Percentiles rank a stretch among this genome's conserved stretches.
phyloP scores from a whole-genome alignment of 2,113 vertebrate species.

The Istiophorus platypterus region DNA sequence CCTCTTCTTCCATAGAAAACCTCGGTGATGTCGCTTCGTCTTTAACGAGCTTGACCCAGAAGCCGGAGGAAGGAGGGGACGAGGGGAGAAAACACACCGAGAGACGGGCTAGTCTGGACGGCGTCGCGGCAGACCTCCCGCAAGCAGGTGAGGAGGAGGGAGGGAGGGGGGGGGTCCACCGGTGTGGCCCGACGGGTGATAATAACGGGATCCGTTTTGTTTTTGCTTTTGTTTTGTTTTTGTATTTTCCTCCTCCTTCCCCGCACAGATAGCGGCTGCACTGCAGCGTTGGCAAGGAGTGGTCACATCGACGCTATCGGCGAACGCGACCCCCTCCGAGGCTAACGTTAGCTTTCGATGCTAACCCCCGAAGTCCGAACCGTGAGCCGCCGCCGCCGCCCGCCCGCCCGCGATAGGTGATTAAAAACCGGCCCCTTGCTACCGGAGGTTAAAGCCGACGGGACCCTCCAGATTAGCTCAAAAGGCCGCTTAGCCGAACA shows the following conservation, averaged over 20 bases:
- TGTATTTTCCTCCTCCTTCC: neutral
- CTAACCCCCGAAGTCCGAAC: slow-evolving; percentile 48
- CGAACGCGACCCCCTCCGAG: slow-evolving; percentile 52
- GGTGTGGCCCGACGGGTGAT: neutral
- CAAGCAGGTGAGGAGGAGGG: slow-evolving; percentile 72
- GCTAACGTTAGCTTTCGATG: slow-evolving; percentile 62
- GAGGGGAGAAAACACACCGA: slow-evolving; percentile 50
- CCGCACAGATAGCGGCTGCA: slow-evolving; percentile 34
- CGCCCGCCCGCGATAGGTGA: too few species aligned
- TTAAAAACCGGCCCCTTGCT: fast-evolving
- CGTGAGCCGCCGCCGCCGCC: neutral
- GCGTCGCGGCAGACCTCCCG: slow-evolving; percentile 30
- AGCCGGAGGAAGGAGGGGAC: slow-evolving; percentile 63
- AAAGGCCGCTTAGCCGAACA: neutral
- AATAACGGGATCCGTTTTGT: neutral
- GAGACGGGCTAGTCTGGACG: slow-evolving; percentile 44
- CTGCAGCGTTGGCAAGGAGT: slow-evolving; percentile 82
- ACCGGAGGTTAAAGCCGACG: fast-evolving
- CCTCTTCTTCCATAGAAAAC: slow-evolving; percentile 72
- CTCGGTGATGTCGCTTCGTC: slow-evolving; percentile 75
- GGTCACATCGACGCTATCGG: slow-evolving; percentile 69
- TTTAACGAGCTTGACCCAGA: slow-evolving; percentile 77
- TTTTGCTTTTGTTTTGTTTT: neutral
- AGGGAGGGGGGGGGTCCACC: too few species aligned
- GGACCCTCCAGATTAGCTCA: neutral